Percentiles rank a stretch among this genome's conserved stretches.
phyloP scores from a whole-genome alignment of 2,797 vertebrate genomes.

The Botia kubotai region DNA sequence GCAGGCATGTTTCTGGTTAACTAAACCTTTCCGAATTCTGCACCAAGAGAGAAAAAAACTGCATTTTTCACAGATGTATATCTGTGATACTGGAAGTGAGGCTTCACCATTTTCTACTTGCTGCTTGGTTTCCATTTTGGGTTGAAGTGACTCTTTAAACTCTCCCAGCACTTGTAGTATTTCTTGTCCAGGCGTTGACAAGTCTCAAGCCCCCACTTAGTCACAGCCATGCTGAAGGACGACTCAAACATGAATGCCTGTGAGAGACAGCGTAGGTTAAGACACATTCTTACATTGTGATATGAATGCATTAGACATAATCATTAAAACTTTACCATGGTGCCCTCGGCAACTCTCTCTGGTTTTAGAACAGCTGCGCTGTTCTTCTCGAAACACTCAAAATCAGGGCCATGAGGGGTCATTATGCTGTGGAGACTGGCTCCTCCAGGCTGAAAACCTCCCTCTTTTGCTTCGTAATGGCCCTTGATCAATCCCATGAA shows the following conservation, averaged over 20 bases:
- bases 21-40: neutral
- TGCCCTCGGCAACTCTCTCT: conserved; percentile 91
- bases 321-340: conserved; percentile 84
- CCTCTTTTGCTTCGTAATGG: conserved; percentile 93
- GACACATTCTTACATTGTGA: neutral
- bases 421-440: conserved; percentile 93
- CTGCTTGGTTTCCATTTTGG: conserved; percentile 77
- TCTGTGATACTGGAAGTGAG: too few relatives aligned
- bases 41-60: neutral
- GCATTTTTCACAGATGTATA: neutral
- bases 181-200: conserved; percentile 87
- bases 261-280: conserved; percentile 17
- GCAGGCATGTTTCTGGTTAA: neutral
- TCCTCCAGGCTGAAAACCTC: conserved; percentile 92
- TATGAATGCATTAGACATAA: neutral
- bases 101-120: conserved; percentile 67
- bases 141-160: conserved; percentile 88
- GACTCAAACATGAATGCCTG: conserved; percentile 99
- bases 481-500: conserved; percentile 98
- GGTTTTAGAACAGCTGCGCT: conserved; percentile 84
- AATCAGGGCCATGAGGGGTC: conserved; percentile 94
- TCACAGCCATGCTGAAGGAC: conserved; percentile 90
- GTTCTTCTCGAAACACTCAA: conserved; percentile 90
- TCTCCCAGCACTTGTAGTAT: conserved; percentile 94
- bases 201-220: conserved; percentile 91